A percentile compares a stretch with the other conserved stretches of the same genome.
Conservation (phyloP, 2,888 invertebrate species). For the Stratiomys singularior region DNA sequence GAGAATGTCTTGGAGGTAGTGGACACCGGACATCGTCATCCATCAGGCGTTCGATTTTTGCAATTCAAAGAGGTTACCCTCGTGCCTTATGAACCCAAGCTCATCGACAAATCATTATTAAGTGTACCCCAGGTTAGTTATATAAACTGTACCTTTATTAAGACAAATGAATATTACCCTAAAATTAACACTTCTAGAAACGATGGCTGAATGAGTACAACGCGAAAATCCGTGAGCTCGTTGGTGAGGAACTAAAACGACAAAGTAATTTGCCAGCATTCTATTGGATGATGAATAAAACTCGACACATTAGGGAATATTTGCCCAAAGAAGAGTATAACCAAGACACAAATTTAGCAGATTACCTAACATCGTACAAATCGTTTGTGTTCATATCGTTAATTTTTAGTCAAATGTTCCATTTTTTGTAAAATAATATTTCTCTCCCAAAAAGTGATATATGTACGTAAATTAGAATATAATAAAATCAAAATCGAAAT, state of each 20-base stretch:
- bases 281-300: constrained; percentile 88
- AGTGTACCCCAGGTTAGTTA: constrained; percentile 79
- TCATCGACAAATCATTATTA: constrained; percentile 81
- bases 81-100: constrained; percentile 87
- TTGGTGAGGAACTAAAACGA: constrained; percentile 79
- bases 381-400: constrained; percentile 14
- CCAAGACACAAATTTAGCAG: background rate
- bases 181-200: constrained; percentile 67
- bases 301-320: constrained; percentile 73
- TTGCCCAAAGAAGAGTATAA: constrained; percentile 63
- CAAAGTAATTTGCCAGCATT: constrained; percentile 77
- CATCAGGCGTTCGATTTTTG: constrained; percentile 69
- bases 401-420: constrained; percentile 18
- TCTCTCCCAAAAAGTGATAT: too few species aligned
- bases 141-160: background rate
- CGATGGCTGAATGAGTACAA: constrained; percentile 85
- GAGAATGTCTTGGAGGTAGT: constrained; percentile 86
- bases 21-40: constrained; percentile 65
- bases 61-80: constrained; percentile 85
- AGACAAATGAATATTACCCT: too few species aligned
- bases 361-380: constrained; percentile 9
- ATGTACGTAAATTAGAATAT: too few species aligned
- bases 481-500: too few species aligned
- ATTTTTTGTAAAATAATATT: constrained; percentile 6
- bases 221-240: constrained; percentile 74